These are phyloP conservation scores for Ophiothrix spiculata DNA, from an alignment of 35 echinoderm and acorn worm species.

Conservation along the genomic window DNA sequence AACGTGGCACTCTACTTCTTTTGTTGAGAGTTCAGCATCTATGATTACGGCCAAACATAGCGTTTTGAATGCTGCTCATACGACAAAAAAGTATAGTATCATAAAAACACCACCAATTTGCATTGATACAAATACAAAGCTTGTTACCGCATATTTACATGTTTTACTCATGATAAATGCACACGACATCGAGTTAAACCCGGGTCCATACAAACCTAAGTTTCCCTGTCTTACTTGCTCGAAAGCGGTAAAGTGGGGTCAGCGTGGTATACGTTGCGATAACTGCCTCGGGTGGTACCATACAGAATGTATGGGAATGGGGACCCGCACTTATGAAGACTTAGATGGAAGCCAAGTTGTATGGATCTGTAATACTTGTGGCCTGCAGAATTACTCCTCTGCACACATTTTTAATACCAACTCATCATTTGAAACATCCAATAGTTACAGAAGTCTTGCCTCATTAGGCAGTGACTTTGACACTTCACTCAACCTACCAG, in stretches of 20 bases:
- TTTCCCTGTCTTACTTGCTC: constrained; percentile 49
- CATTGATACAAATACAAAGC: background rate
- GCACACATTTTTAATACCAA: background rate
- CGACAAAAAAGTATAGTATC: background rate
- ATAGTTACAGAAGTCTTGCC: background rate
- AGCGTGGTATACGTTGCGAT: constrained; percentile 28
- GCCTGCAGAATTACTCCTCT: background rate
- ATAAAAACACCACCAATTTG: background rate
- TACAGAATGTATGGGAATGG: constrained; percentile 50
- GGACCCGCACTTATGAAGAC: constrained; percentile 2
- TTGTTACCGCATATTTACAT: background rate
- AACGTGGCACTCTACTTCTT: background rate
- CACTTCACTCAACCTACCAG: background rate
- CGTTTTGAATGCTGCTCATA: background rate
- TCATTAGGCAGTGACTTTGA: background rate
- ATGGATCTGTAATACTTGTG: background rate
- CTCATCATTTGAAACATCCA: background rate
- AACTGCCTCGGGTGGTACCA: constrained; percentile 46
- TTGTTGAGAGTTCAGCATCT: background rate
- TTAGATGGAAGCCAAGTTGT: background rate
- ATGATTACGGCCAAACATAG: background rate
- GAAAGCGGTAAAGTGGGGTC: constrained; percentile 31
- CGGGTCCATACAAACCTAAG: constrained; percentile 36
- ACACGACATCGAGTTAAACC: constrained; percentile 32
- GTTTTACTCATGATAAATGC: background rate